A percentile compares a stretch with the other conserved stretches of the same genome.
phyloP scores from a whole-genome alignment of 2,113 vertebrate genomes.

The Gambusia holbrooki region DNA sequence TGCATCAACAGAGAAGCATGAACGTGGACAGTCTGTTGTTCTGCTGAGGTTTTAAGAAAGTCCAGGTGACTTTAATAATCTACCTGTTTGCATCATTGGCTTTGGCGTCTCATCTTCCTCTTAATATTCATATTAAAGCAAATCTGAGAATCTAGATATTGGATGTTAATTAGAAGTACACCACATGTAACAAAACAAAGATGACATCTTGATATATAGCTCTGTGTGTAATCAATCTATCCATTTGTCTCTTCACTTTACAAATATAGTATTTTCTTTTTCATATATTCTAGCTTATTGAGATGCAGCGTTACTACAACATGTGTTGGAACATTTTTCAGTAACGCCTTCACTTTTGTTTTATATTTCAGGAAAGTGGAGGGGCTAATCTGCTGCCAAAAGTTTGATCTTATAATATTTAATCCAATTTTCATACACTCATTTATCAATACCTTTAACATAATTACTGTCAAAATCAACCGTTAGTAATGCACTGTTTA shows the following conservation, averaged over 20 bases:
- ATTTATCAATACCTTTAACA: background rate
- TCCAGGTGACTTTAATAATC: background rate
- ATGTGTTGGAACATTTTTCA: background rate
- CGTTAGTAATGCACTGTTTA: conserved; percentile 10
- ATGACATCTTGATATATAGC: background rate
- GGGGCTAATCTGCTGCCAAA: background rate
- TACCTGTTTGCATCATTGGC: background rate
- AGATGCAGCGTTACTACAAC: background rate
- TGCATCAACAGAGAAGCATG: background rate
- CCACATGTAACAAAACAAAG: background rate
- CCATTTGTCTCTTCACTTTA: background rate
- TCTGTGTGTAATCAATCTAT: background rate
- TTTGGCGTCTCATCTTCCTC: background rate
- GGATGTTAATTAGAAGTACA: too few relatives aligned
- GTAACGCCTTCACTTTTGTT: background rate
- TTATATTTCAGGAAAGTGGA: background rate
- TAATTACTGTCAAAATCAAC: background rate
- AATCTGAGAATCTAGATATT: too few relatives aligned
- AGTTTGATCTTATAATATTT: background rate
- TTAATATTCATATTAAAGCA: background rate
- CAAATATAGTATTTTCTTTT: too few relatives aligned
- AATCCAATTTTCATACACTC: background rate
- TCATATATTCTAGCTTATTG: background rate
- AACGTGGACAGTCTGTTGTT: too few relatives aligned
- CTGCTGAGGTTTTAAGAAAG: too few relatives aligned